Conservation (phyloP, 2,113 vertebrate genomes). For the Atherinomorus stipes region DNA sequence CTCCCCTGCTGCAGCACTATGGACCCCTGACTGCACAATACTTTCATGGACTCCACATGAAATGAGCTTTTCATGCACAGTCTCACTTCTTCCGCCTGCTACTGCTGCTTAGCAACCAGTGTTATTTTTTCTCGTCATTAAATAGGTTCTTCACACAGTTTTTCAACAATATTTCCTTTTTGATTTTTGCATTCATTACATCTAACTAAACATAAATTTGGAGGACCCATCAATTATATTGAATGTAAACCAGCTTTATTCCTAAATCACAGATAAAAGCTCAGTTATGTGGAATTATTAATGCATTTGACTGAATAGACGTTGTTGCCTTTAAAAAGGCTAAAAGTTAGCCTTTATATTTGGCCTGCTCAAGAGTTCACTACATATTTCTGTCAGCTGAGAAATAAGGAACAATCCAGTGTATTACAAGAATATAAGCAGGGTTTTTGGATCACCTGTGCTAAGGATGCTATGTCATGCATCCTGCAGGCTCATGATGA, state of each 20-base stretch:
- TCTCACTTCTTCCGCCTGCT: background rate
- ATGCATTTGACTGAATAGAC: background rate
- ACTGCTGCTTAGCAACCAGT: constrained; percentile 17
- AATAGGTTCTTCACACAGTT: background rate
- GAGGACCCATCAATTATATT: background rate
- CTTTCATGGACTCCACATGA: constrained; percentile 4
- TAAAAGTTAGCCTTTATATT: background rate
- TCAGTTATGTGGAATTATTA: background rate
- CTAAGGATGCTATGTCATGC: constrained; percentile 49
- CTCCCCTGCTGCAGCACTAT: constrained; percentile 4
- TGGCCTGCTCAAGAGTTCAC: background rate
- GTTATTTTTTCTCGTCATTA: background rate
- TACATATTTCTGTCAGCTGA: background rate
- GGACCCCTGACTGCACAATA: constrained; percentile 3
- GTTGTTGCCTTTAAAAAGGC: background rate
- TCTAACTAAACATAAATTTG: background rate
- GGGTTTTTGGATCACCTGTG: constrained; percentile 57
- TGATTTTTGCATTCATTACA: background rate
- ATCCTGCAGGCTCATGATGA: constrained; percentile 58
- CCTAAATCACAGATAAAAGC: background rate
- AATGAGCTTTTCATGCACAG: background rate
- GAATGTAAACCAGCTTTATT: background rate
- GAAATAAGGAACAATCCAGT: constrained; percentile 1
- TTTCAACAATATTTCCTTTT: background rate
- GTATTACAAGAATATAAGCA: constrained; percentile 23